Evolutionary conservation across 2,888 invertebrate species (phyloP).

Genomic region (Archips crataeganus): DNA sequence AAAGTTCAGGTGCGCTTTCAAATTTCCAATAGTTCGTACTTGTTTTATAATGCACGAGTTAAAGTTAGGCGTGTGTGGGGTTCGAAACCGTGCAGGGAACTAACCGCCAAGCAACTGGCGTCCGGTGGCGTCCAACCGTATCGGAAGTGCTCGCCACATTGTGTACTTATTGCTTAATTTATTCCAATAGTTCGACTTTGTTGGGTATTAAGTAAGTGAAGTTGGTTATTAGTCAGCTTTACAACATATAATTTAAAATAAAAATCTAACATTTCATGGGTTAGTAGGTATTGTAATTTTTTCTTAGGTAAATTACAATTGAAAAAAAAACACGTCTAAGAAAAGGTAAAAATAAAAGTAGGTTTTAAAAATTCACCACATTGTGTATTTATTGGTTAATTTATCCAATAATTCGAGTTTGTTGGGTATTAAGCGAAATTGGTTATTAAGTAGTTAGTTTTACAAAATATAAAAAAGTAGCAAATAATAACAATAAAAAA

Average conservation of each 20-base stretch:
- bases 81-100: constrained; percentile 74
- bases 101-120: constrained; percentile 79
- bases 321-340: too few relatives aligned
- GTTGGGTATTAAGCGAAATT: too few relatives aligned
- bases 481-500: too few relatives aligned
- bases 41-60: constrained; percentile 33
- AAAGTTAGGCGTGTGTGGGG: constrained; percentile 74
- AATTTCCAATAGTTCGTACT: constrained; percentile 3
- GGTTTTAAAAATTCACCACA: too few relatives aligned
- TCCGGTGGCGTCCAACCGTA: constrained; percentile 73
- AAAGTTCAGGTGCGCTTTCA: constrained; percentile 6
- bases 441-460: too few relatives aligned
- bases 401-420: too few relatives aligned
- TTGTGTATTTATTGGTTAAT: too few relatives aligned
- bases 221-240: neutral
- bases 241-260: neutral
- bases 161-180: constrained; percentile 73
- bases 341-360: too few relatives aligned
- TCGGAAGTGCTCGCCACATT: constrained; percentile 75
- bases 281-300: too few relatives aligned
- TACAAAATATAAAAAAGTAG: too few relatives aligned
- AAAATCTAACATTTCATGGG: too few relatives aligned
- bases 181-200: constrained; percentile 60
- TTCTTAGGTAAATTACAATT: too few relatives aligned
- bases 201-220: neutral